Percentiles rank a stretch among this genome's conserved stretches.
Conservation (phyloP, 35 echinoderm and acorn worm species). For the Nesometra sesokonis region DNA sequence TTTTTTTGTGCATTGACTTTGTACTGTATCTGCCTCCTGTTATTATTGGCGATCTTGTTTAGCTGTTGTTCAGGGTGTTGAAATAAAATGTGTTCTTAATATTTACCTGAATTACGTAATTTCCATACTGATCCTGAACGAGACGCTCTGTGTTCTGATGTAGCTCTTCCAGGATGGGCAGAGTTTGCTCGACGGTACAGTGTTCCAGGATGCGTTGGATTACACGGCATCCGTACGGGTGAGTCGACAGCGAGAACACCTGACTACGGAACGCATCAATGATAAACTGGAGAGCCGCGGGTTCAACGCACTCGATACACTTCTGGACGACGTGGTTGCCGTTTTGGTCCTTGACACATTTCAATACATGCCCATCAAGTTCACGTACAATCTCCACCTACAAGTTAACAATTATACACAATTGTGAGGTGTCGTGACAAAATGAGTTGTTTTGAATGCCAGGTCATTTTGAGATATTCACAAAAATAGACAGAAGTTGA, state of each 20-base stretch:
- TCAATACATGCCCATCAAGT: slow-evolving; percentile 91
- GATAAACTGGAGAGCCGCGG: slow-evolving; percentile 88
- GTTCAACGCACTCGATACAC: slow-evolving; percentile 97
- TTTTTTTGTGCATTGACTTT: no score
- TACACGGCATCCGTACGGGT: slow-evolving; percentile 93
- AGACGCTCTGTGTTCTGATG: slow-evolving; percentile 89
- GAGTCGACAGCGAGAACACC: slow-evolving; percentile 90
- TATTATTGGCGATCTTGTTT: no score
- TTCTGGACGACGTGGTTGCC: slow-evolving; percentile 99
- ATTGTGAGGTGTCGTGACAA: no score
- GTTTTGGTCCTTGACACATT: slow-evolving; percentile 99
- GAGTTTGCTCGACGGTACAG: slow-evolving; percentile 93
- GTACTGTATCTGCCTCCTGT: no score
- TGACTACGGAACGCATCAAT: slow-evolving; percentile 90
- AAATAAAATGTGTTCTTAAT: no score
- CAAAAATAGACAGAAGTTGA: no score
- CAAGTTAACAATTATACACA: no score
- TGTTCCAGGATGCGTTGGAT: slow-evolving; percentile 99
- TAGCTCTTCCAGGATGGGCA: slow-evolving; percentile 87
- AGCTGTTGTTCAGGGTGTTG: no score
- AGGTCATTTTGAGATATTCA: no score
- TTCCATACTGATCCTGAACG: slow-evolving; percentile 98
- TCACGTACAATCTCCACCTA: slow-evolving; percentile 94
- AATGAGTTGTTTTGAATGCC: no score
- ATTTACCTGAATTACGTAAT: slow-evolving; percentile 99